Base-by-base conservation (phyloP, 2,113 vertebrate species). In the Oncorhynchus gorbuscha region DNA sequence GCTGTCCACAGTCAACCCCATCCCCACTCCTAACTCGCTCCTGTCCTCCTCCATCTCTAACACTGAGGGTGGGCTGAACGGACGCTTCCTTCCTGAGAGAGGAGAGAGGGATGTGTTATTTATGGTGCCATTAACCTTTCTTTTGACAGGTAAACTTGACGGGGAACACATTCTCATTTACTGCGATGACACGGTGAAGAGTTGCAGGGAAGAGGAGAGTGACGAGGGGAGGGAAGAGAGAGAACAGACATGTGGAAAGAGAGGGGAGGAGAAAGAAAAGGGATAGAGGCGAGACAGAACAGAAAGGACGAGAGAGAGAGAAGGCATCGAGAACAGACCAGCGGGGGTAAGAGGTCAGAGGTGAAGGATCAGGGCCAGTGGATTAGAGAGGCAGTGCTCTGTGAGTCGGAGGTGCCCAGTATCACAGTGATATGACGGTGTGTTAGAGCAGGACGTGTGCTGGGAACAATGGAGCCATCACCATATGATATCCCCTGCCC, bases 51-150 rank as follows among this genome's bases (percentile, higher is more conserved):
- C 80, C 0, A 58, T 72, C 81, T 91, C 88, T 0, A 79, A 77
- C 18, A 67, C 83, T 24, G 89, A 79, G 1, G 92, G 83, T 0
- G 94, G 94, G 88, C 95, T 96, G 91, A 94, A 89, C 1, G 96
- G 95, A 62, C 94, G 93, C 87, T 97, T 98, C 96, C 97, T 97
- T 84, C 91, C 96, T 98, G 71, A 11, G 59, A 62, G 59, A 22
- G n/a, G n/a, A 62, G 51, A 55, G 51, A 55, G 0, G 16, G 51
- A 18, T 55, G 3, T 55, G 51, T 55, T 18, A 55, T 55, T 55
- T 55, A 14, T 55, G 18, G 3, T 18, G 16, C 16, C 51, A 1
- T 55, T 55, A 55, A 18, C 51, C 51, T 55, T 55, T 55, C 3
- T 55, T 55, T 55, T 55, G 59, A 49, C 32, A 64, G 5, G 73